Conservation (phyloP, 23 tunicate genomes). For the Diplosoma virens region DNA sequence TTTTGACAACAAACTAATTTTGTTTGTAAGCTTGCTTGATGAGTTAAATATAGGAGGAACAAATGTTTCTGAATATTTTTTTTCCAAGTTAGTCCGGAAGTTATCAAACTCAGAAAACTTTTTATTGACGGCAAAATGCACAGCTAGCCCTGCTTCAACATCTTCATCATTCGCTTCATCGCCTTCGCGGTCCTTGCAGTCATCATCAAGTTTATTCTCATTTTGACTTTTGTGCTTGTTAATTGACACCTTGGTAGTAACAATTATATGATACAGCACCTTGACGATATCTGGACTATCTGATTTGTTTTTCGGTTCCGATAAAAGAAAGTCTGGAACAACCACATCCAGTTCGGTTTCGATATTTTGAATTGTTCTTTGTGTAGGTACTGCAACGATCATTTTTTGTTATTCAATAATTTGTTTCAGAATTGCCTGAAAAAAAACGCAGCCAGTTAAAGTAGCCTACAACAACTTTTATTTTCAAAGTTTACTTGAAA, state of each 20-base stretch:
- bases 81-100: constrained; percentile 40
- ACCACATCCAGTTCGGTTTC: constrained; percentile 59
- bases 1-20: neutral
- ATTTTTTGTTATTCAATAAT: no score
- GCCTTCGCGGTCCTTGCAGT: neutral
- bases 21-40: neutral
- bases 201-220: neutral
- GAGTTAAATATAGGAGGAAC: constrained; percentile 53
- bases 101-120: constrained; percentile 33
- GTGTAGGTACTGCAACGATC: constrained; percentile 4
- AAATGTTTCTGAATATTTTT: constrained; percentile 52
- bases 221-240: neutral
- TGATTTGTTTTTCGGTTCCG: neutral
- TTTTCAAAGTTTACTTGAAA: no score
- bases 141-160: constrained; percentile 27
- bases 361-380: constrained; percentile 32
- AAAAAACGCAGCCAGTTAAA: no score
- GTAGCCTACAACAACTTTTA: no score
- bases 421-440: no score
- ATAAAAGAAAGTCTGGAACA: constrained; percentile 24
- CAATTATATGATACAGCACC: constrained; percentile 14
- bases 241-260: neutral
- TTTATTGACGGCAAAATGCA: constrained; percentile 51
- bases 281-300: neutral
- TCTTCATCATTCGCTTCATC: constrained; percentile 32